A percentile compares a stretch with the other conserved stretches of the same genome.
phyloP scores from a whole-genome alignment of 2,797 vertebrate genomes.

The Phoeniculus purpureus region DNA sequence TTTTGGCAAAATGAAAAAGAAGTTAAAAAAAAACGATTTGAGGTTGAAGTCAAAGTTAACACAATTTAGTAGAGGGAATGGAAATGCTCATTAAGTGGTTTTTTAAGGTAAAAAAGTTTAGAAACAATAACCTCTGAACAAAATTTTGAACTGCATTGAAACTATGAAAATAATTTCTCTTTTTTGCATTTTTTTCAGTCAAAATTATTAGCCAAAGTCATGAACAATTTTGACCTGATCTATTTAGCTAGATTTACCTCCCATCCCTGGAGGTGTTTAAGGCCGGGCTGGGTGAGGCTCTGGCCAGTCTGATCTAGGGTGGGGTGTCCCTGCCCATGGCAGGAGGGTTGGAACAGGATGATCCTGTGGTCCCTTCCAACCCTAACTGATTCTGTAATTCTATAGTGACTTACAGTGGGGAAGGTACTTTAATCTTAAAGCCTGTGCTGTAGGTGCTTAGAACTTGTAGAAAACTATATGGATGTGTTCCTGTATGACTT shows the following conservation, averaged over 20 bases:
- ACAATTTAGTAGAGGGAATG: background rate
- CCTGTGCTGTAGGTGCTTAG: no score
- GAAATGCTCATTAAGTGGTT: background rate
- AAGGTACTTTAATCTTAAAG: no score
- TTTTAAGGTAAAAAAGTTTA: conserved; percentile 10
- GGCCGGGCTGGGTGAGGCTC: no score
- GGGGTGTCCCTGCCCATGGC: no score
- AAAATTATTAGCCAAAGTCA: background rate
- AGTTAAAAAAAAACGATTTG: background rate
- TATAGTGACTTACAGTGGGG: no score
- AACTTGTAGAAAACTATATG: no score
- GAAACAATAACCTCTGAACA: background rate
- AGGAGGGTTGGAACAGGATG: no score
- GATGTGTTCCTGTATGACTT: no score
- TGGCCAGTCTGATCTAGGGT: no score
- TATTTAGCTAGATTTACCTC: background rate
- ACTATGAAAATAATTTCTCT: background rate
- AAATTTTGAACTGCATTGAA: background rate
- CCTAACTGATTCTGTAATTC: no score
- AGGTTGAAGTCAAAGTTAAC: background rate
- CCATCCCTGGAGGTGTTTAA: no score
- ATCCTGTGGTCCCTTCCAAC: no score
- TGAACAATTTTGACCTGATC: background rate
- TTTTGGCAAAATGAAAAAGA: background rate
- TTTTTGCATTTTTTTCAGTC: background rate